phyloP scores from a whole-genome alignment of 2,888 invertebrate genomes.

The Poecilobothrus nobilitatus region DNA sequence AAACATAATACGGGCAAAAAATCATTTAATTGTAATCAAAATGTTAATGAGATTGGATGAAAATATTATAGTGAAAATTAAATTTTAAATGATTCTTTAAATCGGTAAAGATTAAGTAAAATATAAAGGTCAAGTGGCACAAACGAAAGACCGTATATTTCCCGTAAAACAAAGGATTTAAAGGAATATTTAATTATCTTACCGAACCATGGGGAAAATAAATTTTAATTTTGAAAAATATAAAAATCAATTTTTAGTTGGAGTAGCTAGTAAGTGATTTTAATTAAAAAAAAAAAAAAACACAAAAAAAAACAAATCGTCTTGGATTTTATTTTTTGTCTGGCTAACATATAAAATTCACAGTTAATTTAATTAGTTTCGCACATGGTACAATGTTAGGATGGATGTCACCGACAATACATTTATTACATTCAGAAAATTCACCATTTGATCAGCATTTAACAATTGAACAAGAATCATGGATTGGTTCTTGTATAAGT shows the following conservation, averaged over 20 bases:
- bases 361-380: conserved; percentile 35
- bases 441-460: conserved; percentile 32
- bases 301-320: too few species aligned
- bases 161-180: too few species aligned
- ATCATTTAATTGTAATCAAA: background rate
- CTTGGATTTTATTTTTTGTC: too few species aligned
- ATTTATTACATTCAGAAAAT: conserved; percentile 27
- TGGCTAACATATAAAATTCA: too few species aligned
- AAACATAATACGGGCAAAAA: too few species aligned
- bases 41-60: background rate
- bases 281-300: background rate
- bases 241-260: conserved; percentile 16
- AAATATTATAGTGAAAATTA: background rate
- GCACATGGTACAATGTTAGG: conserved; percentile 37
- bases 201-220: background rate
- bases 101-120: too few species aligned
- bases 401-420: conserved; percentile 37
- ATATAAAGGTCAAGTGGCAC: too few species aligned
- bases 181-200: background rate
- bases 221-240: conserved; percentile 9
- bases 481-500: conserved; percentile 36
- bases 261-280: conserved; percentile 15
- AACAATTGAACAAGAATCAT: conserved; percentile 35
- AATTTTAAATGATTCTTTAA: background rate
- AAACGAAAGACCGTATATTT: too few species aligned